These are phyloP conservation scores for Dendrocincla tyrannina DNA, from an alignment of 2,797 vertebrate genomes.

Conservation along the genomic window DNA sequence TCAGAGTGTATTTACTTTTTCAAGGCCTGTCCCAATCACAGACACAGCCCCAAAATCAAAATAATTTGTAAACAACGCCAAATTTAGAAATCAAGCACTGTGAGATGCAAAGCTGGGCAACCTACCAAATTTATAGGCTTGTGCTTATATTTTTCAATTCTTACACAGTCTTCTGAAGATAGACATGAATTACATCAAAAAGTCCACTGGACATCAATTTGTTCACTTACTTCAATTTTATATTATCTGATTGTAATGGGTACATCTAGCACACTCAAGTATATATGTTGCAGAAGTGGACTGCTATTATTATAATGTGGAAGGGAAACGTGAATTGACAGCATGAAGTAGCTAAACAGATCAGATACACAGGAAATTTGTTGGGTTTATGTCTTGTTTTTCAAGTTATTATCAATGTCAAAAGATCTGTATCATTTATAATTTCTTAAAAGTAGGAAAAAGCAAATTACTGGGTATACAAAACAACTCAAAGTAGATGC, in stretches of 20 bases:
- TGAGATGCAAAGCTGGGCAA: neutral
- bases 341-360: neutral
- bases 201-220: neutral
- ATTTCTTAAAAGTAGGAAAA: neutral
- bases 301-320: neutral
- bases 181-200: neutral
- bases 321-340: neutral
- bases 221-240: neutral
- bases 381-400: neutral
- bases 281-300: neutral
- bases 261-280: neutral
- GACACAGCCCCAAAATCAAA: neutral
- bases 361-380: neutral
- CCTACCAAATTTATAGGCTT: neutral
- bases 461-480: neutral
- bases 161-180: neutral
- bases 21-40: neutral
- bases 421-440: neutral
- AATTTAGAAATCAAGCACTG: neutral
- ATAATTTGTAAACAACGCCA: neutral
- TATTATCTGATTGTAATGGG: neutral
- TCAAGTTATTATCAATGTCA: neutral
- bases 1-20: neutral
- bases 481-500: neutral
- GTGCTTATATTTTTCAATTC: neutral